A percentile compares a stretch with the other conserved stretches of the same genome.
Conservation (phyloP, 2,888 invertebrate species). For the Nebria salina region DNA sequence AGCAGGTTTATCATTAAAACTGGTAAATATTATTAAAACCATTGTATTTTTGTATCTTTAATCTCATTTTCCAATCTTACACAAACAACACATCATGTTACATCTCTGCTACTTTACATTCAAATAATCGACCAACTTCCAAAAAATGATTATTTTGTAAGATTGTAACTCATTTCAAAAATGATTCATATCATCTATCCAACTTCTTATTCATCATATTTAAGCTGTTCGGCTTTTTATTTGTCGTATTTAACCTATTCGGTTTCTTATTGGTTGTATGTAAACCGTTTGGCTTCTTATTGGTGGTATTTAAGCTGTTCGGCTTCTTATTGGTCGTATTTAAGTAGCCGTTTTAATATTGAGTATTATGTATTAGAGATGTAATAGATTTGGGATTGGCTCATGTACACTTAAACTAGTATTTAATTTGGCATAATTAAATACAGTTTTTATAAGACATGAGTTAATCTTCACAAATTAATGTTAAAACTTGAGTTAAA, state of each 20-base stretch:
- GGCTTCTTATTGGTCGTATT: background rate
- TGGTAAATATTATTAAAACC: constrained; percentile 44
- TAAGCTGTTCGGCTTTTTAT: background rate
- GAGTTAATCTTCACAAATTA: too few species aligned
- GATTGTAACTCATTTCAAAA: too few species aligned
- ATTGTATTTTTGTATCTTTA: constrained; percentile 6
- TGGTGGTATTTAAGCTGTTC: too few species aligned
- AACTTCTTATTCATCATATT: too few species aligned
- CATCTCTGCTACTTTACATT: background rate
- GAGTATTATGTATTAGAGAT: background rate
- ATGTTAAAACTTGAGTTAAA: background rate
- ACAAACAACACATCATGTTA: background rate
- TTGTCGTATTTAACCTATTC: background rate
- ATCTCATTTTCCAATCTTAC: background rate
- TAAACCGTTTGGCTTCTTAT: too few species aligned
- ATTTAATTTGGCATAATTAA: background rate
- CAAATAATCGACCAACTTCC: too few species aligned
- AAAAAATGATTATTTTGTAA: too few species aligned
- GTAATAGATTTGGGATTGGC: background rate
- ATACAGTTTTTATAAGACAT: too few species aligned
- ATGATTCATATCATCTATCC: too few species aligned
- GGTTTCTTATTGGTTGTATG: too few species aligned
- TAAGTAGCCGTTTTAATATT: background rate
- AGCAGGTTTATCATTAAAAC: constrained; percentile 44
- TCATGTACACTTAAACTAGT: background rate